These are phyloP conservation scores for Antechinus stuartii DNA, from an alignment of 2,113 vertebrate species.

Conservation along the genomic window DNA sequence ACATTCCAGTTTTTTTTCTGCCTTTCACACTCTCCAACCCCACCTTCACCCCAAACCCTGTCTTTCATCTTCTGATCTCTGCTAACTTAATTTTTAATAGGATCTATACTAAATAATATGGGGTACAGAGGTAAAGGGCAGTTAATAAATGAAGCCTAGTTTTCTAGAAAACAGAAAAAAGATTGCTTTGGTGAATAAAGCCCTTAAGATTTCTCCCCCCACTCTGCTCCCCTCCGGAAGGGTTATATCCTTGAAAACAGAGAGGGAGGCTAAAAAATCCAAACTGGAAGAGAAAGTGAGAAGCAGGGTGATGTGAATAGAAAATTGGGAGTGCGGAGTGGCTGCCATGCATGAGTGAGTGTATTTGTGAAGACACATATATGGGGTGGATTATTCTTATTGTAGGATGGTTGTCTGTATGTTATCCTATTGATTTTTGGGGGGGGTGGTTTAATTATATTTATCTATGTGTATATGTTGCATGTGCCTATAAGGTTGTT, in stretches of 20 bases:
- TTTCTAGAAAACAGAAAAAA: not conserved
- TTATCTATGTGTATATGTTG: not conserved
- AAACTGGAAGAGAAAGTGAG: not conserved
- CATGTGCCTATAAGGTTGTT: not conserved
- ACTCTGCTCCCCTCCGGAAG: not conserved
- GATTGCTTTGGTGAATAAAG: not conserved
- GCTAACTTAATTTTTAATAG: not conserved
- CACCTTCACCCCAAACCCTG: not conserved
- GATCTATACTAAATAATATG: not conserved
- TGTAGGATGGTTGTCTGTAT: not conserved
- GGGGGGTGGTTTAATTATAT: not conserved
- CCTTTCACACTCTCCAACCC: not conserved
- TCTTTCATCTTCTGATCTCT: not conserved
- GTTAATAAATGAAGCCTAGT: not conserved
- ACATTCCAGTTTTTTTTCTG: not conserved
- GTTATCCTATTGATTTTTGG: not conserved
- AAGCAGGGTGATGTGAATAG: not conserved
- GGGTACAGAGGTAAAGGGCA: not conserved
- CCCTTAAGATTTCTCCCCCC: not conserved
- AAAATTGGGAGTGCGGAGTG: not conserved
- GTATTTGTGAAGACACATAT: not conserved
- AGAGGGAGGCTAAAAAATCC: not conserved
- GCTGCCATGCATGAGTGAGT: not conserved
- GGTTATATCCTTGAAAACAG: not conserved
- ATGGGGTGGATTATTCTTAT: not conserved